Conservation (phyloP, 1,140 invertebrate species). For the Leptinotarsa defecta region DNA sequence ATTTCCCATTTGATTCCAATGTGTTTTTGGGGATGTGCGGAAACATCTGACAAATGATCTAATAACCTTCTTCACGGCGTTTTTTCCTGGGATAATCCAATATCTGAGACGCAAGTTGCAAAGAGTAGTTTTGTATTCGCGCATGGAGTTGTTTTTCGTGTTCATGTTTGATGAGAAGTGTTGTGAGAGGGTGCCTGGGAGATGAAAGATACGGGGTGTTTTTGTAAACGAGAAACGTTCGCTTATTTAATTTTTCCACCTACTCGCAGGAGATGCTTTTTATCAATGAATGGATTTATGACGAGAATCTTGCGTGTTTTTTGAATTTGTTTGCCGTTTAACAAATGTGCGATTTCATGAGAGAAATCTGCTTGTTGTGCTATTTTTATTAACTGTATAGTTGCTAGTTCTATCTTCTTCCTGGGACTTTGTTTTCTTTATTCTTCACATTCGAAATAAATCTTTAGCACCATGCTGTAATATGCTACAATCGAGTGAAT, state of each 20-base stretch:
- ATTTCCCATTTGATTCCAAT: background rate
- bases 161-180: slow-evolving; percentile 10
- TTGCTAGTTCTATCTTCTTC: background rate
- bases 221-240: background rate
- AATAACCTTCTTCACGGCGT: slow-evolving; percentile 37
- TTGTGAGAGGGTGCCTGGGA: background rate
- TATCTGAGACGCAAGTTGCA: slow-evolving; percentile 19
- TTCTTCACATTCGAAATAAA: background rate
- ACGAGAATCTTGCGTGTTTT: background rate
- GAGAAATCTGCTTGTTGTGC: background rate
- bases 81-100: slow-evolving; percentile 41
- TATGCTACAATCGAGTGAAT: background rate
- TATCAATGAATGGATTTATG: background rate
- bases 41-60: slow-evolving; percentile 48
- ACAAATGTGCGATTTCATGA: background rate
- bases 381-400: background rate
- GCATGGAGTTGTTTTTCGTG: slow-evolving; percentile 19
- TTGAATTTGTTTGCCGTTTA: background rate
- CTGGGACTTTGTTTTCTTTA: background rate
- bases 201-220: background rate
- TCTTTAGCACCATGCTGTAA: background rate
- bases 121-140: slow-evolving; percentile 31
- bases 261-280: background rate
- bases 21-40: slow-evolving; percentile 7
- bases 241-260: background rate